phyloP scores from a whole-genome alignment of 2,797 vertebrate species.

The Danio jaintianensis region DNA sequence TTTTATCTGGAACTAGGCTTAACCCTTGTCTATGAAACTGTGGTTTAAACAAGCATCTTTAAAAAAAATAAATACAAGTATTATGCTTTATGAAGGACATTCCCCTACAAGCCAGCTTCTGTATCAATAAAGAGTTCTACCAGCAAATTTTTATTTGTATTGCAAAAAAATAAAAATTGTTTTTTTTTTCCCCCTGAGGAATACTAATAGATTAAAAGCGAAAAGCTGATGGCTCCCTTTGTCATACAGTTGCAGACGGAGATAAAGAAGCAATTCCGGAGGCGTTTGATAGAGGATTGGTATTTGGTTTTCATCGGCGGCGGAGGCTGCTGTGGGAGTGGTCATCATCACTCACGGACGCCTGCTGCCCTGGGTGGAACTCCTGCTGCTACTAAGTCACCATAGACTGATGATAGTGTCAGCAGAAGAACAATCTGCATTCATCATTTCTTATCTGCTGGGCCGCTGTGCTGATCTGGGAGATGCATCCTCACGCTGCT shows the following conservation, averaged over 20 bases:
- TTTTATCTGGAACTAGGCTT: too few species aligned
- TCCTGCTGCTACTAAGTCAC: constrained; percentile 59
- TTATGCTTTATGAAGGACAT: too few species aligned
- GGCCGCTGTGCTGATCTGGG: constrained; percentile 50
- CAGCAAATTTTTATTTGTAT: constrained; percentile 15
- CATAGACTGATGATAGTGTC: constrained; percentile 69
- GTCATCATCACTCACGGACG: constrained; percentile 62
- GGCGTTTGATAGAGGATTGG: constrained; percentile 40
- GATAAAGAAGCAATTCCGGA: constrained; percentile 49
- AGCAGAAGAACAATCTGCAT: constrained; percentile 60
- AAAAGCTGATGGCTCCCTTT: constrained; percentile 35
- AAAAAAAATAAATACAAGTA: too few species aligned
- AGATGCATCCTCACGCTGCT: constrained; percentile 45
- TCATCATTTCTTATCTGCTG: constrained; percentile 71
- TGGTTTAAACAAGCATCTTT: too few species aligned
- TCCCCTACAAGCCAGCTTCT: constrained; percentile 1
- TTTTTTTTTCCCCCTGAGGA: neutral
- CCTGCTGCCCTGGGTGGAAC: constrained; percentile 48
- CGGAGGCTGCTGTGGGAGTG: constrained; percentile 41
- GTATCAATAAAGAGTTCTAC: constrained; percentile 26
- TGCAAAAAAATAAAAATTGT: neutral
- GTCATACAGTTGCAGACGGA: constrained; percentile 44
- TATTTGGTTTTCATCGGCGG: constrained; percentile 41
- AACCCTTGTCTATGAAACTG: too few species aligned
- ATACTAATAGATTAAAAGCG: constrained; percentile 39